Conservation (phyloP, 2,113 vertebrate genomes). For the Lepisosteus oculatus region DNA sequence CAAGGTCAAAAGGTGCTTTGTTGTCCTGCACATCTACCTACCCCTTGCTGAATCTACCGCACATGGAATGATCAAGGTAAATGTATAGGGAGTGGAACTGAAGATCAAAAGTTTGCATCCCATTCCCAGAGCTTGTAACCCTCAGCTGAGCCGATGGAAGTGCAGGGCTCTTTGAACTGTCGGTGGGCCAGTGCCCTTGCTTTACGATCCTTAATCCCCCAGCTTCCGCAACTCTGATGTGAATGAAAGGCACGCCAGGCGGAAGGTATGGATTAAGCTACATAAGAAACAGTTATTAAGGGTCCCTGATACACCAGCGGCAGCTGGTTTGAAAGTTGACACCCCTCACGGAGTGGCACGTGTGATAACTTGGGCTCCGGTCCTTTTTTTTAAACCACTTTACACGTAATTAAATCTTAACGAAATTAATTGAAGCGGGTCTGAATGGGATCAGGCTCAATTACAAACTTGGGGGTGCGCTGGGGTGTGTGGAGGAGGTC, state of each 20-base stretch:
- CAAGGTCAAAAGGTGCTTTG: too few species aligned
- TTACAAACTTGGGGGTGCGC: conserved; percentile 53
- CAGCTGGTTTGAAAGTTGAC: conserved; percentile 60
- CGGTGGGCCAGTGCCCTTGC: conserved; percentile 27
- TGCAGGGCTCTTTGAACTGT: conserved; percentile 33
- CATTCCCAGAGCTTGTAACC: conserved; percentile 3
- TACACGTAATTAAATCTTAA: conserved; percentile 73
- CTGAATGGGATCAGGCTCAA: conserved; percentile 71
- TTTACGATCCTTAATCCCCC: conserved; percentile 25
- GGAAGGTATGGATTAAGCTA: conserved; percentile 24
- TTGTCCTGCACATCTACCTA: too few species aligned
- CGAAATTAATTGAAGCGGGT: conserved; percentile 75
- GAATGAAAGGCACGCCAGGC: conserved; percentile 31
- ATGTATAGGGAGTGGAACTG: conserved; percentile 21
- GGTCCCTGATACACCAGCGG: conserved; percentile 60
- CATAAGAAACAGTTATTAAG: conserved; percentile 62
- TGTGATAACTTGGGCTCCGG: conserved; percentile 62
- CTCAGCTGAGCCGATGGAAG: conserved; percentile 13
- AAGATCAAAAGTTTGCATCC: conserved; percentile 17
- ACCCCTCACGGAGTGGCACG: conserved; percentile 60
- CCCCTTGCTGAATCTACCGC: too few species aligned
- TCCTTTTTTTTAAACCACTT: conserved; percentile 23
- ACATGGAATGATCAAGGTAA: background rate
- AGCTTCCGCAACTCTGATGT: conserved; percentile 12
- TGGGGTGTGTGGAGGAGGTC: conserved; percentile 18